Conservation (phyloP, 1,140 invertebrate genomes). For the roundworm (Caenorhabditis elegans) region WBcel235 BX284603.4:522501-523000, state of each 20-base stretch:
- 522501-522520: constrained; percentile 59
- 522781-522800: constrained; percentile 22
- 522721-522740: constrained; percentile 48
- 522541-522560: too few species aligned
- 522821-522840: constrained; percentile 30
- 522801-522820: constrained; percentile 41
- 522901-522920: constrained; percentile 13
- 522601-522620: constrained; percentile 8
- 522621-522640: constrained; percentile 65
- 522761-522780: background rate
- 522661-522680: constrained; percentile 58
- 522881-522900: background rate
- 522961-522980: too few species aligned
- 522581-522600: too few species aligned
- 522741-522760: constrained; percentile 27
- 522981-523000: too few species aligned
- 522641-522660: constrained; percentile 64
- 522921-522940: too few species aligned
- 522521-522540: too few species aligned
- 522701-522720: constrained; percentile 55
- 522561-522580: too few species aligned
- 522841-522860: constrained; percentile 20
- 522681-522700: constrained; percentile 64
- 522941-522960: too few species aligned
- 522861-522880: background rate